phyloP scores from a whole-genome alignment of 2,113 vertebrate genomes.

The Leptosomus discolor region DNA sequence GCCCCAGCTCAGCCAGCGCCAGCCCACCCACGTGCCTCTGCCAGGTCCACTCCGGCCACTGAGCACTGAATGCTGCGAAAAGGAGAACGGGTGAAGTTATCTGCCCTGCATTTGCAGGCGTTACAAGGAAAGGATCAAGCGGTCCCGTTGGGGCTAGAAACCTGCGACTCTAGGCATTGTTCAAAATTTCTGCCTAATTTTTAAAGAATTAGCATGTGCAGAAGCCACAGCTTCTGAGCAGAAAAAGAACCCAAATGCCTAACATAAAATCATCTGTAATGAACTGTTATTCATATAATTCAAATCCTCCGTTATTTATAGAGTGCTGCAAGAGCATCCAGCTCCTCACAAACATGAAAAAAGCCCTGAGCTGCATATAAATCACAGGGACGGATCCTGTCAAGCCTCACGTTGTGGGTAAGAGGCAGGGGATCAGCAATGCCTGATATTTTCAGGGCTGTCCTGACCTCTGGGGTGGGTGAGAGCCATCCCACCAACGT shows the following conservation, averaged over 20 bases:
- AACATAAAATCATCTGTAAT: slow-evolving; percentile 8
- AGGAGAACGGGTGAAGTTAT: background rate
- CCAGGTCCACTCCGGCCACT: background rate
- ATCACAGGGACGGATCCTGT: slow-evolving; percentile 11
- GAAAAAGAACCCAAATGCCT: background rate
- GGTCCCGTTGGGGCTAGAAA: background rate
- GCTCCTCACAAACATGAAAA: slow-evolving; percentile 21
- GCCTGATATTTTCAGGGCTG: background rate
- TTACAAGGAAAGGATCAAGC: background rate
- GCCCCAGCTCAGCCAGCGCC: background rate
- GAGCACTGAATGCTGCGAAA: background rate
- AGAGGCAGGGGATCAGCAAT: background rate
- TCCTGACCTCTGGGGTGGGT: background rate
- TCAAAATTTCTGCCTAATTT: background rate
- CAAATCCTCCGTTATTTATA: slow-evolving; percentile 43
- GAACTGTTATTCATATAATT: slow-evolving; percentile 42
- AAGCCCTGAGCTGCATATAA: slow-evolving; percentile 39
- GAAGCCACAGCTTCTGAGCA: background rate
- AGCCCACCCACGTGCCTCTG: too few relatives aligned
- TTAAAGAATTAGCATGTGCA: background rate
- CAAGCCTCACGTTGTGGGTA: background rate
- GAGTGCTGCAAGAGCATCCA: slow-evolving; percentile 15
- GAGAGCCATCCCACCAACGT: background rate
- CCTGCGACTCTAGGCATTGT: background rate
- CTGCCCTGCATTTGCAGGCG: background rate